These are phyloP conservation scores for Puntigrus tetrazona DNA, from an alignment of 2,113 vertebrate species.

Conservation along the genomic window DNA sequence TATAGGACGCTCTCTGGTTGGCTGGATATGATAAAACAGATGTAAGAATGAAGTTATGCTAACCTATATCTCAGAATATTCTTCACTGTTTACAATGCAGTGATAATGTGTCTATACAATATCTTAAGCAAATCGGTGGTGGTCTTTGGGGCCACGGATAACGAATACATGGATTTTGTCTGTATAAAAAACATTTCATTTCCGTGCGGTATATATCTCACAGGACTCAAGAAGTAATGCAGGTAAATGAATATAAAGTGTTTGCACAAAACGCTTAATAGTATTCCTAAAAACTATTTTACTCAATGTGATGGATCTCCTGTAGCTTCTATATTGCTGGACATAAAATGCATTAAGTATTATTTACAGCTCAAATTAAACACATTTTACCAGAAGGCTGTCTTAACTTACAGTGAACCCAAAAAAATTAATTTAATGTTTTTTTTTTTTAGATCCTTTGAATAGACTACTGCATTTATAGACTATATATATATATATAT, in stretches of 20 bases:
- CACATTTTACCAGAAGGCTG: not conserved
- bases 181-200: not conserved
- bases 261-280: not conserved
- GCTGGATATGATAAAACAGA: not conserved
- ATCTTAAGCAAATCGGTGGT: not conserved
- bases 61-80: not conserved
- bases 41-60: not conserved
- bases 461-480: conserved; percentile 43
- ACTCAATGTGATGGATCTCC: not conserved
- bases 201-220: not conserved
- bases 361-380: not conserved
- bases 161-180: not conserved
- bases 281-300: not conserved
- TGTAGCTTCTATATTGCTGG: not conserved
- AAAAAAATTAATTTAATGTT: not conserved
- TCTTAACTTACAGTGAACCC: not conserved
- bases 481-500: too few relatives aligned
- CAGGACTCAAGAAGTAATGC: not conserved
- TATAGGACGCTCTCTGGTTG: not conserved
- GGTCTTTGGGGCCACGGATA: not conserved
- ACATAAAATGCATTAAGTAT: not conserved
- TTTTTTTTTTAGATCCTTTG: not conserved
- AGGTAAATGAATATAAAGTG: not conserved
- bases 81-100: not conserved
- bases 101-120: not conserved